phyloP scores from a whole-genome alignment of 2,113 vertebrate genomes.

The Sterrhoptilus dennistouni region DNA sequence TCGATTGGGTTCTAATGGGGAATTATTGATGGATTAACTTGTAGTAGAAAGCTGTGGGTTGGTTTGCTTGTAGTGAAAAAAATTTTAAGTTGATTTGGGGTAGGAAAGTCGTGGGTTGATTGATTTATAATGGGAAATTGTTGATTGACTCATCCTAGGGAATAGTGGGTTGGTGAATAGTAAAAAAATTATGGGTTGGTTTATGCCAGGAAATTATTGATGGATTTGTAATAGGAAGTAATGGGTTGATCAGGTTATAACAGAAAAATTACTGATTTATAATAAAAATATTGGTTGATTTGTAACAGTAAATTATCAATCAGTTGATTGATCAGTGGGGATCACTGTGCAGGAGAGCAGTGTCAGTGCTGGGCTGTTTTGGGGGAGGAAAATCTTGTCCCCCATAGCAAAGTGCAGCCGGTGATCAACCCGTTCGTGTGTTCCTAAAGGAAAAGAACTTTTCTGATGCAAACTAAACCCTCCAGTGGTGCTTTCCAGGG shows the following conservation, averaged over 20 bases:
- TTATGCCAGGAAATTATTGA: background rate
- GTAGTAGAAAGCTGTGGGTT: rapidly evolving
- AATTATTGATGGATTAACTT: background rate
- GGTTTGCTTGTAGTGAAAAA: background rate
- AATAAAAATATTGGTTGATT: background rate
- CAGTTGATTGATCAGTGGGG: background rate
- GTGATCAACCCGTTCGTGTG: rapidly evolving
- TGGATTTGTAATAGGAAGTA: background rate
- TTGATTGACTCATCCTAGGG: no score
- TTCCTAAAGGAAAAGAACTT: background rate
- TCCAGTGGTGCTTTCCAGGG: background rate
- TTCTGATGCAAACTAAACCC: rapidly evolving
- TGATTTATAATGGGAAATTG: background rate
- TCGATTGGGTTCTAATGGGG: background rate
- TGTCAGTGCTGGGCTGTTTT: rapidly evolving
- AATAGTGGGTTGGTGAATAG: background rate
- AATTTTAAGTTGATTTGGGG: background rate
- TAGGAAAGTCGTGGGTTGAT: background rate
- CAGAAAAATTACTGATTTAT: background rate
- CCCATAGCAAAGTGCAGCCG: background rate
- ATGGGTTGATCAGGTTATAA: background rate
- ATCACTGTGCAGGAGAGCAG: background rate
- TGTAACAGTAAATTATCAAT: background rate
- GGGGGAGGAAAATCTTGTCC: background rate
- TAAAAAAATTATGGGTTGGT: background rate